Base-by-base conservation (phyloP, 2,797 vertebrate genomes). In the Hippoglossus hippoglossus region DNA sequence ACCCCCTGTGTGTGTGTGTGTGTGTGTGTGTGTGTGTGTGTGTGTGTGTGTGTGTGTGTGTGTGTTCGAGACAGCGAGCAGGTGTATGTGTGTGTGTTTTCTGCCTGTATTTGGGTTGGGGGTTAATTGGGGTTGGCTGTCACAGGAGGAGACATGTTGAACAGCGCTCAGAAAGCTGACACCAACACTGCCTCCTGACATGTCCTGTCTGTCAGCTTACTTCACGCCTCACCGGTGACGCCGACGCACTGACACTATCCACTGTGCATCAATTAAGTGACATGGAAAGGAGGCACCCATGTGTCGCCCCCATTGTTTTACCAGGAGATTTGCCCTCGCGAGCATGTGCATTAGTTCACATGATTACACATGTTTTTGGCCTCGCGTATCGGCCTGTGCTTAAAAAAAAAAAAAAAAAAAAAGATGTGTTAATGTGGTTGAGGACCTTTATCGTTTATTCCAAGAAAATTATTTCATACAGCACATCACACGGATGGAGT, bases 91-190 rank as follows among this genome's bases (percentile, higher is more conserved):
- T 72, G 64, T 75, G 72, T 80, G 64, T 78, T 78, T 80, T 73
- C 75, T 80, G 67, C 75, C 76, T 83, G 55, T 74, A 59, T 79
- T 66, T 63, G 73, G 73, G 75, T 36, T 52, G 71, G 73, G 70
- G 89, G 88, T 92, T 94, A 92, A 92, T 91, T 89, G 88, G 90
- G 89, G 89, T 86, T 73, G 52, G 75, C 73, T 90, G 91, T 89
- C 87, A 82, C 83, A 82, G 81, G 75, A 85, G 82, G 83, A 71
- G 85, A 83, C 72, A 56, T 86, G 87, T 82, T 81, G 80, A 86
- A 84, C 85, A 80, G 73, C 65, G 49, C 79, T 71, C 67, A 69
- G 75, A 59, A 78, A 80, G 84, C 80, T 91, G 88, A 89, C 88
- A 87, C 59, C n/a, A 44, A 26, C 51, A 56, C 78, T 21, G 73